Conservation (phyloP, 2,888 invertebrate species). For the Mesoligia furuncula region DNA sequence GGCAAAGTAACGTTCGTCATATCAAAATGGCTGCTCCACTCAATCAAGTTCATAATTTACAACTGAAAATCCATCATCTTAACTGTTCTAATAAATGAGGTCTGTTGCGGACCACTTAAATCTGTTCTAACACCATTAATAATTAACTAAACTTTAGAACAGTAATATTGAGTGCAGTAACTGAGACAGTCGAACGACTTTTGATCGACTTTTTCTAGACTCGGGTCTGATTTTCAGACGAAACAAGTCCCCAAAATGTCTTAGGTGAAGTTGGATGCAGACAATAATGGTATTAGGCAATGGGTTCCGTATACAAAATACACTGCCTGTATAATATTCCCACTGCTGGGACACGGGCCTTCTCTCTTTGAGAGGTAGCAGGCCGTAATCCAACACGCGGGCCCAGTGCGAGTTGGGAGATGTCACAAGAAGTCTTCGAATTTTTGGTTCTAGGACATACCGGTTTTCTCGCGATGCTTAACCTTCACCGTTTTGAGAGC, state of each 20-base stretch:
- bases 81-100: conserved; percentile 51
- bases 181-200: conserved; percentile 44
- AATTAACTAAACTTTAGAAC: conserved; percentile 52
- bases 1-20: not conserved
- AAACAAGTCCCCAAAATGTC: not conserved
- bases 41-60: conserved; percentile 50
- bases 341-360: no score
- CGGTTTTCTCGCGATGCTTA: no score
- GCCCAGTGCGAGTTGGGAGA: no score
- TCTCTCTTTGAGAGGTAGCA: no score
- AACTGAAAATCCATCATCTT: conserved; percentile 57
- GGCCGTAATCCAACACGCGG: no score
- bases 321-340: not conserved
- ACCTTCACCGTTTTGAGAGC: no score
- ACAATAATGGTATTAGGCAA: not conserved
- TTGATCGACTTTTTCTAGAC: not conserved
- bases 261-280: not conserved
- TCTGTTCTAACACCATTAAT: conserved; percentile 60
- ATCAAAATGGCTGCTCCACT: conserved; percentile 28
- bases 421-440: no score
- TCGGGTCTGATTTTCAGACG: not conserved
- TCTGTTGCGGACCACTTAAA: conserved; percentile 54
- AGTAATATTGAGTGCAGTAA: conserved; percentile 40
- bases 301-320: not conserved
- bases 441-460: no score